These are phyloP conservation scores for Brachionus rotundiformis DNA, from an alignment of 1,140 invertebrate genomes.

Conservation along the genomic window DNA sequence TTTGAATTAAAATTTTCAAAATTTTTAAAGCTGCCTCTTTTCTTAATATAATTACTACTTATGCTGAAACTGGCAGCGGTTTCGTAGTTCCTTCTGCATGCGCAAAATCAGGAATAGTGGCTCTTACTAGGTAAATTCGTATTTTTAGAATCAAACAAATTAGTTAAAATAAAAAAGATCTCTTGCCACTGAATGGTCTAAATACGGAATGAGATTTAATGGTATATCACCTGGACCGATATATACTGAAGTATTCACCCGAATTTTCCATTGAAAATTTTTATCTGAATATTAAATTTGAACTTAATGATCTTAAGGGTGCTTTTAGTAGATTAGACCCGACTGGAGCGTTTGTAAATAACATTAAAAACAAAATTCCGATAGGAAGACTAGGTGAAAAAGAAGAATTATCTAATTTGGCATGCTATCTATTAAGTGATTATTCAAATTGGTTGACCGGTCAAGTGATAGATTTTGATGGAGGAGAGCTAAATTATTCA, in stretches of 20 bases:
- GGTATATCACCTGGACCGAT: constrained; percentile 70
- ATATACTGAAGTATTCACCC: constrained; percentile 67
- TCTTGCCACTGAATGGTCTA: constrained; percentile 68
- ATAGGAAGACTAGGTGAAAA: constrained; percentile 66
- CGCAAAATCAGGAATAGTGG: constrained; percentile 68
- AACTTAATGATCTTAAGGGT: constrained; percentile 58
- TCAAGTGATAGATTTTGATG: constrained; percentile 48
- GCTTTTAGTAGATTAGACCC: constrained; percentile 67
- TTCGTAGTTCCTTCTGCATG: constrained; percentile 68
- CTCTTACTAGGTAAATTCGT: constrained; percentile 60
- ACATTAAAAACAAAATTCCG: constrained; percentile 61
- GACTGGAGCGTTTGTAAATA: constrained; percentile 61
- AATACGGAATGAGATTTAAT: constrained; percentile 69
- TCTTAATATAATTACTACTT: constrained; percentile 68
- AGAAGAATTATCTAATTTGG: constrained; percentile 68
- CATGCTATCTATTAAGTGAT: constrained; percentile 67
- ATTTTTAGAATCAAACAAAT: neutral
- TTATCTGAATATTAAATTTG: neutral
- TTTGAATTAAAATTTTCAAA: neutral
- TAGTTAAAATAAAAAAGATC: constrained; percentile 62
- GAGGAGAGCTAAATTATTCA: constrained; percentile 62
- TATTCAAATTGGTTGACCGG: constrained; percentile 61
- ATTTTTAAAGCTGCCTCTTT: constrained; percentile 65
- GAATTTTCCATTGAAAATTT: too few species aligned
- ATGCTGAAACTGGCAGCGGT: constrained; percentile 67